Percentiles rank a stretch among this genome's conserved stretches.
Conservation (phyloP, 2,888 invertebrate species). For the Idaea aversata region DNA sequence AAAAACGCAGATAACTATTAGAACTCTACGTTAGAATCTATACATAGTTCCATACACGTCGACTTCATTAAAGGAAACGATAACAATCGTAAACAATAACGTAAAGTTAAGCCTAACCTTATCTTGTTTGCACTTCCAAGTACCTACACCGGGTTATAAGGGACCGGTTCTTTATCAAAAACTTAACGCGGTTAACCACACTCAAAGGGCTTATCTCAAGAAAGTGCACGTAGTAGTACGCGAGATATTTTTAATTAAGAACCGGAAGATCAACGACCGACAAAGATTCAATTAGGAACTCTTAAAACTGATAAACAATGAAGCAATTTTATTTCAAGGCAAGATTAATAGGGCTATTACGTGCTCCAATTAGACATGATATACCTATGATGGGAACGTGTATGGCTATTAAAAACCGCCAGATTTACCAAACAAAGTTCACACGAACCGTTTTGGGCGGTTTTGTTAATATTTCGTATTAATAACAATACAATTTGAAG, state of each 20-base stretch:
- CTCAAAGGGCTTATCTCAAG: conserved; percentile 33
- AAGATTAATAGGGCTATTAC: conserved; percentile 66
- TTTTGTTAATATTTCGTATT: conserved; percentile 49
- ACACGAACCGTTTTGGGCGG: conserved; percentile 46
- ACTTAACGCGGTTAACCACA: conserved; percentile 24
- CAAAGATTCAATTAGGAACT: conserved; percentile 24
- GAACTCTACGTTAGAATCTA: conserved; percentile 12
- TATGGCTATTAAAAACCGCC: conserved; percentile 41
- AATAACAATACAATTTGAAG: conserved; percentile 42
- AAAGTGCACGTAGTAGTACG: conserved; percentile 21
- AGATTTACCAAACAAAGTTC: conserved; percentile 40
- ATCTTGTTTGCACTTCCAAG: conserved; percentile 32
- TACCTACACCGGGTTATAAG: conserved; percentile 23
- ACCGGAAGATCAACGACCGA: conserved; percentile 30
- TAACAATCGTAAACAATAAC: conserved; percentile 55
- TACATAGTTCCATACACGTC: conserved; percentile 18
- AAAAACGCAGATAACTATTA: neutral
- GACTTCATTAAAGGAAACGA: conserved; percentile 47
- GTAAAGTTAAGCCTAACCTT: conserved; percentile 36
- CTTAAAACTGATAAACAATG: conserved; percentile 39
- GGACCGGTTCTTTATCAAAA: conserved; percentile 33
- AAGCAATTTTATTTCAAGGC: conserved; percentile 46
- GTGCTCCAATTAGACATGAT: conserved; percentile 57
- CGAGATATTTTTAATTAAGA: conserved; percentile 28
- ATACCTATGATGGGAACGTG: conserved; percentile 55